Conservation (phyloP, 2,113 vertebrate species). For the Stomatorhinus ivindoensis region DNA sequence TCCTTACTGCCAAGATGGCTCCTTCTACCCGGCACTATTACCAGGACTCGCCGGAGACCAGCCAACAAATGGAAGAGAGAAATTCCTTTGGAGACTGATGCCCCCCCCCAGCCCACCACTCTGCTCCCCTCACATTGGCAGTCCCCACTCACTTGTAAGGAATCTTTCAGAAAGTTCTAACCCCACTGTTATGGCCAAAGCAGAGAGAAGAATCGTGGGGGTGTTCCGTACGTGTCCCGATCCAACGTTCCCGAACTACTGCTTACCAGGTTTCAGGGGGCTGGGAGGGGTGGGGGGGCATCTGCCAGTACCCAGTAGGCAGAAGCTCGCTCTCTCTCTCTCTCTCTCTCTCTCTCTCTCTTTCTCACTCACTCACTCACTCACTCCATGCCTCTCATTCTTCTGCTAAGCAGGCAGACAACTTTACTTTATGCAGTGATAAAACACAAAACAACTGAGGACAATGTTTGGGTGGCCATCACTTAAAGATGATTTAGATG, state of each 20-base stretch:
- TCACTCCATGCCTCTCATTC: neutral
- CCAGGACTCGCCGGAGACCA: slow-evolving; percentile 43
- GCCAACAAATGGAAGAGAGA: slow-evolving; percentile 33
- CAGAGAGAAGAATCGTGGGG: neutral
- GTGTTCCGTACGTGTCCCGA: neutral
- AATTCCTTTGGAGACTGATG: slow-evolving; percentile 38
- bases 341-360: neutral
- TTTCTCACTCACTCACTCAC: no score
- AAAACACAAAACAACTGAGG: no score
- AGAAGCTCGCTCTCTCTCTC: neutral
- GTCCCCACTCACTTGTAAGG: neutral
- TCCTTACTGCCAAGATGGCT: neutral
- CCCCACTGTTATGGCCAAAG: neutral
- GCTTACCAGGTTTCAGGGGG: neutral
- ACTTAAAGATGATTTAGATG: slow-evolving; percentile 26
- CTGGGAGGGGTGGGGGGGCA: no score
- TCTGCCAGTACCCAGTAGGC: neutral
- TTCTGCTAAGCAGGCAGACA: no score
- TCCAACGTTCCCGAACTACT: slow-evolving; percentile 13
- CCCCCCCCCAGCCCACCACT: slow-evolving; percentile 28
- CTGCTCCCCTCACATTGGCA: neutral
- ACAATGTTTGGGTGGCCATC: no score
- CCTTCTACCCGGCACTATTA: neutral
- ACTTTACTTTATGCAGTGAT: no score
- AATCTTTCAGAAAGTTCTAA: neutral